phyloP scores from a whole-genome alignment of 1,140 invertebrate genomes.

The Proctacanthus coquilletti region DNA sequence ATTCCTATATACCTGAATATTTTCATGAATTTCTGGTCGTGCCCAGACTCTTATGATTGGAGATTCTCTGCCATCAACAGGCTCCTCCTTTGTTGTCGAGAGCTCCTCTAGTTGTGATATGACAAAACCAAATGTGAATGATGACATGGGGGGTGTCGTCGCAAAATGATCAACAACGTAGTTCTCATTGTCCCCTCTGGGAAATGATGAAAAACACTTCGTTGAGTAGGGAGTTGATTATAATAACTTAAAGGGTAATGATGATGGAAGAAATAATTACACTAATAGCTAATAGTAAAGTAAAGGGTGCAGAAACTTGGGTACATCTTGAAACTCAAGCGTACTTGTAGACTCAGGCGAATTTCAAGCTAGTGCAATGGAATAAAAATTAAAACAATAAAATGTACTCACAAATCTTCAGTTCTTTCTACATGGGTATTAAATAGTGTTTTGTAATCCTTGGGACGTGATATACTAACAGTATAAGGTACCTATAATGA shows the following conservation, averaged over 20 bases:
- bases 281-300: too few species aligned
- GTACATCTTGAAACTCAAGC: too few species aligned
- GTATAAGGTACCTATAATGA: conserved; percentile 38
- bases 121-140: conserved; percentile 68
- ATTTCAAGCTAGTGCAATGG: too few species aligned
- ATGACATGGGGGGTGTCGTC: conserved; percentile 62
- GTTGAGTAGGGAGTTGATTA: too few species aligned
- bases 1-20: conserved; percentile 17
- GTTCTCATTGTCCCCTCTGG: conserved; percentile 22
- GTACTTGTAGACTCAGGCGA: too few species aligned
- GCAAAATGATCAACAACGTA: conserved; percentile 53
- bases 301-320: too few species aligned
- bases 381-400: too few species aligned
- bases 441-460: conserved; percentile 40
- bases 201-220: conserved; percentile 5
- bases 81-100: conserved; percentile 6
- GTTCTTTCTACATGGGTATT: conserved; percentile 43
- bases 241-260: background rate
- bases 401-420: conserved; percentile 41
- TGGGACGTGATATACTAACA: conserved; percentile 44
- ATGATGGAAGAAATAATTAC: background rate
- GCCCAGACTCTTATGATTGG: conserved; percentile 9
- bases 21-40: conserved; percentile 21
- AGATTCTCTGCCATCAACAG: background rate
- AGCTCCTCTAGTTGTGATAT: conserved; percentile 53